Base-by-base conservation (phyloP, 2,113 vertebrate species). In the Tylochromis polylepis region DNA sequence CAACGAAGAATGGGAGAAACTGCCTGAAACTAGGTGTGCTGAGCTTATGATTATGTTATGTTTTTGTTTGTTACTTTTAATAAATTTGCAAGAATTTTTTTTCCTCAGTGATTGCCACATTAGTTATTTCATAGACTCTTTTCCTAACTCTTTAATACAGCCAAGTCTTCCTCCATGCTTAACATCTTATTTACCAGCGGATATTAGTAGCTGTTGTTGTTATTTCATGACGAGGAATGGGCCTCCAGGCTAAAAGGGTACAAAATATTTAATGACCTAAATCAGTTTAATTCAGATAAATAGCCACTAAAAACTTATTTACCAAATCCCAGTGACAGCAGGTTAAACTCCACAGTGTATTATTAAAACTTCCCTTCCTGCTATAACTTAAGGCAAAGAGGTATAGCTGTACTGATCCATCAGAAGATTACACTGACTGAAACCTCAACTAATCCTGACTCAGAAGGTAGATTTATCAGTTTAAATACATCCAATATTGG, bases 31-130 rank as follows among this genome's bases (percentile, higher is more conserved):
- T 43, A 70, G 12, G 2, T 70, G 41, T 70, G 65, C 5, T 22
- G 15, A 70, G 0, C n/a, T 43, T 70, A 9, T 70, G 24, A 65
- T 14, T 65, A 38, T 38, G 60, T 38, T 38, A 14, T 22, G 38
- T 22, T 38, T 65, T 65, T 38, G 11, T 20, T 65, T 65, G n/a
- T 65, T 65, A 65, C 60, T 65, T 41, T 67, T 41, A 67, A 41
- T 12, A 41, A 22, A 41, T 22, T 22, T 65, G 34, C 11, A 38
- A 65, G 31, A 65, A 65, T n/a, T 12, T 65, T 38, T 38, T 22
- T 0, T 0, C 62, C 34, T 41, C 34, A 41, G 34, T 41, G 38
- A 41, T 15, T 41, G 8, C 22, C 62, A 14, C 4, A 67, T 5
- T 22, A 41, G 20, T 41, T 67, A 67, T 67, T 67, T 22, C 62